phyloP scores from a whole-genome alignment of 2,888 invertebrate genomes.

The Parnassius orleans region DNA sequence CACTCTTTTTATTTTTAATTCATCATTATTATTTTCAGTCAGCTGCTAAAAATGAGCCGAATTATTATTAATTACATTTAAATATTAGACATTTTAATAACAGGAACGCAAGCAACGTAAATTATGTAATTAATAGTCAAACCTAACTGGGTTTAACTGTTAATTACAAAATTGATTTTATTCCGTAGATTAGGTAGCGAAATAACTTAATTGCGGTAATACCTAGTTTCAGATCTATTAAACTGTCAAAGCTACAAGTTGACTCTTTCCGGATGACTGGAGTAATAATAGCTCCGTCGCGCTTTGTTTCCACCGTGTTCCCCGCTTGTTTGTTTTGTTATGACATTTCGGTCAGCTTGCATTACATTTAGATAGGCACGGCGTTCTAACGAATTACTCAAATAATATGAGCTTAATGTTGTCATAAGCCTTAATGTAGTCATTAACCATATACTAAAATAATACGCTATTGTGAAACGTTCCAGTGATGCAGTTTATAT shows the following conservation, averaged over 20 bases:
- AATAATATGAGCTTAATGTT: not conserved
- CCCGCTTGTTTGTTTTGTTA: conserved; percentile 13
- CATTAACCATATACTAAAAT: too few relatives aligned
- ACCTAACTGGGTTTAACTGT: too few relatives aligned
- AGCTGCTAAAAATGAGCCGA: too few relatives aligned
- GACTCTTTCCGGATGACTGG: conserved; percentile 7
- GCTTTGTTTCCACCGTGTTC: conserved; percentile 12
- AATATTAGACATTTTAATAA: too few relatives aligned
- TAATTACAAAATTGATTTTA: not conserved
- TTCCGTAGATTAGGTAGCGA: conserved; percentile 7
- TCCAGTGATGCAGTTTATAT: too few relatives aligned
- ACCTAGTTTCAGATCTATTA: conserved; percentile 9
- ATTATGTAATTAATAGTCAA: too few relatives aligned
- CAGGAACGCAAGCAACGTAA: too few relatives aligned
- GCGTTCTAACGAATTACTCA: conserved; percentile 1
- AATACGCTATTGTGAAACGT: too few relatives aligned
- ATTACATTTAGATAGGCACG: conserved; percentile 3
- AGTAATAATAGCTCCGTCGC: conserved; percentile 7
- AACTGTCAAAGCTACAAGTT: conserved; percentile 16
- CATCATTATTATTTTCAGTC: too few relatives aligned
- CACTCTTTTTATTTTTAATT: too few relatives aligned
- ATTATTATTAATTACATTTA: too few relatives aligned
- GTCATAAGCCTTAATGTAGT: not conserved
- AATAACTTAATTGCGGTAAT: conserved; percentile 17
- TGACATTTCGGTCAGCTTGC: conserved; percentile 17